Percentiles rank a stretch among this genome's conserved stretches.
phyloP scores from a whole-genome alignment of 2,113 vertebrate species.

The Falcunculus frontatus region DNA sequence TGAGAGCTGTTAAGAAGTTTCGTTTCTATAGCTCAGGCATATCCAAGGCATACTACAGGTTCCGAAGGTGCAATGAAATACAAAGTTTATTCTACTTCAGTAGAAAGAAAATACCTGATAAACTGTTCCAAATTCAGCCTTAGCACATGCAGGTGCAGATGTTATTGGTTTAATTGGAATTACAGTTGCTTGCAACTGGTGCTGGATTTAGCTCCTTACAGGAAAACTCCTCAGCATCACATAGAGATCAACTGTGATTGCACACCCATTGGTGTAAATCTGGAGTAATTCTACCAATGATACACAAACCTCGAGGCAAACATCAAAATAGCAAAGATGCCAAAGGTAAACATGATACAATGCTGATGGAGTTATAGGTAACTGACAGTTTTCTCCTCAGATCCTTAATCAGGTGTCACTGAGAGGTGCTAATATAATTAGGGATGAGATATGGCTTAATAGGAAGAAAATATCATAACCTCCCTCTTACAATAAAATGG shows the following conservation, averaged over 20 bases:
- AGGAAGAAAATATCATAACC: conserved; percentile 44
- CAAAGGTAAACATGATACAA: background rate
- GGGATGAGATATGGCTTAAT: conserved; percentile 64
- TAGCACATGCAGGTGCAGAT: conserved; percentile 37
- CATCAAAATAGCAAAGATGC: background rate
- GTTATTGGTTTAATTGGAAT: conserved; percentile 39
- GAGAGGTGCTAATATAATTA: conserved; percentile 49
- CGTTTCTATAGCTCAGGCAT: conserved; percentile 21
- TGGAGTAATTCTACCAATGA: background rate
- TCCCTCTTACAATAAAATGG: conserved; percentile 2
- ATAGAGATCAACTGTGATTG: background rate
- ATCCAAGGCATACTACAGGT: background rate
- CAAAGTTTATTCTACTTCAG: conserved; percentile 30
- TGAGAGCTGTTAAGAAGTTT: conserved; percentile 48
- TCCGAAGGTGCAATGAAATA: conserved; percentile 26
- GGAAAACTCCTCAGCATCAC: background rate
- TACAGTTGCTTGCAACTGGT: background rate
- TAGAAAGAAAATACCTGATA: conserved; percentile 31
- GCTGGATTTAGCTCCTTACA: background rate
- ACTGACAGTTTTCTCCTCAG: background rate
- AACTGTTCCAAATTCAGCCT: conserved; percentile 18
- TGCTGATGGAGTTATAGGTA: conserved; percentile 26
- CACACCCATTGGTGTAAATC: background rate
- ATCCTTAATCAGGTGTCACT: conserved; percentile 43
- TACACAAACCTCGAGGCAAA: background rate